Conservation (phyloP, 2,888 invertebrate genomes). For the Chymomyza procnemis region DNA sequence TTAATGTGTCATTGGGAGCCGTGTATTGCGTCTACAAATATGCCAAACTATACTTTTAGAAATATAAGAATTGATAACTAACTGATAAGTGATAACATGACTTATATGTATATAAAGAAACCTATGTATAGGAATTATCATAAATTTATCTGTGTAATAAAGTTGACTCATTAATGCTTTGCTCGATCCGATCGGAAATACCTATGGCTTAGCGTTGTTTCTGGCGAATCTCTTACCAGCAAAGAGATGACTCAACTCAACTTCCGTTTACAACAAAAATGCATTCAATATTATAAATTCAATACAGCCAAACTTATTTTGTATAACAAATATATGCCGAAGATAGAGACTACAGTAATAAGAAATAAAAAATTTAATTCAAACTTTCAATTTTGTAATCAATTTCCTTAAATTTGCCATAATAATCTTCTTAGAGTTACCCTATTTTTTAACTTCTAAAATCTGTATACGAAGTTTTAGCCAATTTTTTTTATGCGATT, state of each 20-base stretch:
- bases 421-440: no score
- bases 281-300: slow-evolving; percentile 9
- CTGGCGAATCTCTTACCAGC: no score
- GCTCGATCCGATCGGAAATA: not conserved
- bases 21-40: not conserved
- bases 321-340: no score
- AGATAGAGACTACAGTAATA: no score
- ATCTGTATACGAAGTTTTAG: no score
- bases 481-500: no score
- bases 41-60: slow-evolving; percentile 29
- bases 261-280: slow-evolving; percentile 4
- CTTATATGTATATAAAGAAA: not conserved
- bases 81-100: slow-evolving; percentile 48
- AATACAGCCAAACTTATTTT: slow-evolving; percentile 30
- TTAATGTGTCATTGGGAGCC: not conserved
- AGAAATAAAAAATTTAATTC: no score
- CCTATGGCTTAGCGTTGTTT: no score
- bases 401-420: no score
- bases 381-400: no score
- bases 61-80: slow-evolving; percentile 41
- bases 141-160: slow-evolving; percentile 17
- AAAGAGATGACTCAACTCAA: slow-evolving; percentile 54
- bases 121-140: not conserved
- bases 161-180: slow-evolving; percentile 51
- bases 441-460: no score